Evolutionary conservation across 2,113 vertebrate genomes (phyloP).

Genomic region (Hystrix cristata): DNA sequence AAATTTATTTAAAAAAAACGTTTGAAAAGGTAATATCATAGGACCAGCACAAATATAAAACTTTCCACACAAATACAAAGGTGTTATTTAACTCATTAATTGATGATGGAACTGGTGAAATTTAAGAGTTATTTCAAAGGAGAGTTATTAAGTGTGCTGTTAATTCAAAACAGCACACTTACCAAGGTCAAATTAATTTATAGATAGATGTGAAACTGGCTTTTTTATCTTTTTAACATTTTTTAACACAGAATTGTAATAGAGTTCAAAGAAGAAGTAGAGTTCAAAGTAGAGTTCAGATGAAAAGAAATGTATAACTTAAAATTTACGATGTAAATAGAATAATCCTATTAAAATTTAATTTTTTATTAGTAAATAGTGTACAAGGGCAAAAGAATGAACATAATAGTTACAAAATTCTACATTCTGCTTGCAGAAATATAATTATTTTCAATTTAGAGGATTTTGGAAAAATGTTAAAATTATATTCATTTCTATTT

Average conservation of each 20-base stretch:
- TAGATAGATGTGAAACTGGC: neutral
- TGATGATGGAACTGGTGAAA: neutral
- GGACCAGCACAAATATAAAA: neutral
- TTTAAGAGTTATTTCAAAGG: neutral
- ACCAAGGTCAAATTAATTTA: neutral
- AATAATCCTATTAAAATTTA: neutral
- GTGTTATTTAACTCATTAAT: neutral
- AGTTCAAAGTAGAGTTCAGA: neutral
- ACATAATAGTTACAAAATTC: neutral
- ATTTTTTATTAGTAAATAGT: neutral
- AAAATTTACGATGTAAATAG: neutral
- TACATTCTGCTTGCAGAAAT: neutral
- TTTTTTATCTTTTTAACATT: neutral
- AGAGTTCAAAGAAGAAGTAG: neutral
- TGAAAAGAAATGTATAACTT: neutral
- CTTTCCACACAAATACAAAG: neutral
- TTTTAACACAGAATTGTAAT: neutral
- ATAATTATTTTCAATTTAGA: neutral
- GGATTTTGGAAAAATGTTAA: neutral
- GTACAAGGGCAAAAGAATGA: neutral
- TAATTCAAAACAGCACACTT: neutral
- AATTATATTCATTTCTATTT: neutral
- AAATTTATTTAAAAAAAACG: neutral
- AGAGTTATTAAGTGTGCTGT: neutral
- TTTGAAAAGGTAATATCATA: neutral